Evolutionary conservation across 2,113 vertebrate genomes (phyloP).

Genomic region (Mesocricetus auratus): DNA sequence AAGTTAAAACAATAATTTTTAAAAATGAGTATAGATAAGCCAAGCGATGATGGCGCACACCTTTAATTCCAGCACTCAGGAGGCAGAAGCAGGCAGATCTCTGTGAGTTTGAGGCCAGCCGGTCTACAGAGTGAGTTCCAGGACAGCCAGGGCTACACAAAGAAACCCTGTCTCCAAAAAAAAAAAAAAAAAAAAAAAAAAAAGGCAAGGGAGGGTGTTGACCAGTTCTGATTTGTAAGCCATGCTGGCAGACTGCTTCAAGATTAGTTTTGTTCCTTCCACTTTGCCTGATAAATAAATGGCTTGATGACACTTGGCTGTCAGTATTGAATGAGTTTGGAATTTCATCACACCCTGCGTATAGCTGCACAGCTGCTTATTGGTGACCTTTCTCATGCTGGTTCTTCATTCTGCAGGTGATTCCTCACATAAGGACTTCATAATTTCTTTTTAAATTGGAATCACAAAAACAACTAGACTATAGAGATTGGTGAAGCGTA

Average conservation of each 20-base stretch:
- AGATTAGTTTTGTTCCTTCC: conserved; percentile 6
- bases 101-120: too few relatives aligned
- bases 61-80: too few relatives aligned
- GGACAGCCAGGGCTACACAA: too few relatives aligned
- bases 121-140: too few relatives aligned
- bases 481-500: background rate
- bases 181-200: background rate
- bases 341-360: background rate
- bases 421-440: background rate
- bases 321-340: background rate
- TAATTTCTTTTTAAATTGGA: conserved; percentile 52
- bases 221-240: conserved; percentile 30
- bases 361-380: background rate
- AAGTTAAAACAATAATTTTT: background rate
- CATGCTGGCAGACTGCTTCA: background rate
- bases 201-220: background rate
- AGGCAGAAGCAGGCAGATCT: too few relatives aligned
- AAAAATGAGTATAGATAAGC: background rate
- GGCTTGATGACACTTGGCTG: background rate
- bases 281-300: conserved; percentile 32
- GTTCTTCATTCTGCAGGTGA: background rate
- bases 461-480: conserved; percentile 8
- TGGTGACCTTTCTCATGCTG: background rate
- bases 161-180: too few relatives aligned
- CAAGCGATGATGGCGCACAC: too few relatives aligned